Evolutionary conservation across 2,888 invertebrate genomes (phyloP), one percentile per base, ranked within the genome.

Genomic region (Acronicta aceris): DNA sequence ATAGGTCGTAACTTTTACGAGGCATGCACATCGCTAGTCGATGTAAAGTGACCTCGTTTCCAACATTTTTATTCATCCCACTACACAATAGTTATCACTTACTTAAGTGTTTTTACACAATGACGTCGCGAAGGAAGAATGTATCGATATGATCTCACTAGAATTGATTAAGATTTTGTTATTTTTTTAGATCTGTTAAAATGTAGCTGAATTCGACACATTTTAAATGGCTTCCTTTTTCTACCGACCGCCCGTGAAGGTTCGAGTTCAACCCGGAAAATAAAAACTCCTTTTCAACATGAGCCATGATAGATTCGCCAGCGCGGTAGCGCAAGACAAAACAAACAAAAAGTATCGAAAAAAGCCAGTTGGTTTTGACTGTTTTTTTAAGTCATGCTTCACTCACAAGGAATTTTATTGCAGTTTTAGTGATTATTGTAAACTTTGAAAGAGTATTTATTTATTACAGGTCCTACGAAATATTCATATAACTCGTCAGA

Each of bases 11-110:
- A 75, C 59, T 64, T 72, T 60, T 59, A 64, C 58, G 59, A 65
- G 67, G 62, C 65, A 63, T 63, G 68, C 74, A 76, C 79, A 79
- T 82, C 72, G 76, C 65, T 74, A 81, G 62, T 76, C 74, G 67
- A 74, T 72, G 77, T 81, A 66, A 73, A 70, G 54, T 82, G 84
- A 84, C 85, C 87, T 85, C 84, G 79, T 79, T 85, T 74, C 66
- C 52, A 71, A 66, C 58, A 71, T 70, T 83, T 84, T 86, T 84
- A 84, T 84, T 84, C 76, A 76, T 79, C 76, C 57, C 61, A 73
- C 67, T 72, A 59, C 49, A 63, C 76, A 78, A 69, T 74, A 73
- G 69, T 73, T 67, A 62, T 70, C 66, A 59, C 62, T 71, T 59
- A 59, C 62, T 71, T 59, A 58, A 76, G 68, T 69, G 65, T 69